Evolutionary conservation across 2,797 vertebrate genomes (phyloP).

Genomic region (Tinamus major): DNA sequence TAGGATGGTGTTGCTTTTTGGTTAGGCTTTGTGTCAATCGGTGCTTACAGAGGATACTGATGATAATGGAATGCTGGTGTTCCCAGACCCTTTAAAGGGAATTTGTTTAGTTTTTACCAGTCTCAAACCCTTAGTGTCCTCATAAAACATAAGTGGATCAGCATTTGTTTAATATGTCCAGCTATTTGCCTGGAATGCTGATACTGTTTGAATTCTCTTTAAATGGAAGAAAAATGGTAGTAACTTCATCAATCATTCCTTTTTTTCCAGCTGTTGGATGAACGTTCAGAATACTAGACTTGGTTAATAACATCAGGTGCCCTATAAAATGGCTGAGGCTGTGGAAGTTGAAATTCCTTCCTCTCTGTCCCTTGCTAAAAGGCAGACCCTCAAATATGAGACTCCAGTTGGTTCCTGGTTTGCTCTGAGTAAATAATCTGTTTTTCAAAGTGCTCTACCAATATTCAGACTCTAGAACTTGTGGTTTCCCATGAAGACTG

Average conservation of each 20-base stretch:
- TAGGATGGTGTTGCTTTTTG: not conserved
- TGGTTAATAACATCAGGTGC: not conserved
- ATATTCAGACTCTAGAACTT: rapidly evolving
- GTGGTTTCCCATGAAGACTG: not conserved
- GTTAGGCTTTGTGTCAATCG: rapidly evolving
- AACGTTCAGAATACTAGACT: not conserved
- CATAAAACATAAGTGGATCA: not conserved
- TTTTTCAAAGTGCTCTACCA: not conserved
- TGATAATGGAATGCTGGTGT: rapidly evolving
- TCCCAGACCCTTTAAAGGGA: slow-evolving; percentile 14
- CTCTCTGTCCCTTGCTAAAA: not conserved
- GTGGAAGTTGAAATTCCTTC: not conserved
- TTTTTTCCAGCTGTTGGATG: not conserved
- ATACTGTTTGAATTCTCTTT: not conserved
- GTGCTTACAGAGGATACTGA: not conserved
- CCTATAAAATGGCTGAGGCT: not conserved
- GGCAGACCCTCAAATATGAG: not conserved
- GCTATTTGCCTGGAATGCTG: not conserved
- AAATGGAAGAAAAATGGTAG: rapidly evolving
- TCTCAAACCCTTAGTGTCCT: not conserved
- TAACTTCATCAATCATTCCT: not conserved
- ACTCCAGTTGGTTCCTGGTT: not conserved
- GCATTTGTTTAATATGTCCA: not conserved
- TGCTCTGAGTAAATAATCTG: not conserved
- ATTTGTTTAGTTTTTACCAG: not conserved